Base-by-base conservation (phyloP, 1,140 invertebrate genomes). In the Leptinotarsa undecemlineata region DNA sequence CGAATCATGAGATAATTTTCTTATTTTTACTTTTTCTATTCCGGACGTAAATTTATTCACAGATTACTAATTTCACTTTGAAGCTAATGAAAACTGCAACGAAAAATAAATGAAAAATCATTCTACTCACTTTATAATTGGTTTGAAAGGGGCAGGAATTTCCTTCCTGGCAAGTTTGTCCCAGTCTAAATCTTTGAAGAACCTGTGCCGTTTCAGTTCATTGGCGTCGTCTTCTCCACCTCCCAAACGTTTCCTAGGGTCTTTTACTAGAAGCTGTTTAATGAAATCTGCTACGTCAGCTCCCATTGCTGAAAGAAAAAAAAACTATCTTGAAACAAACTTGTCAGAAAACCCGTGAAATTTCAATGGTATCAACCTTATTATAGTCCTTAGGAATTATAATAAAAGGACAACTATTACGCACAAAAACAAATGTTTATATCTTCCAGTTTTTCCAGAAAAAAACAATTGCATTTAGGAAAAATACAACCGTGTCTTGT, bases 181-280 rank as follows among this genome's bases (percentile, higher is more conserved):
- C 95, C 96, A 97, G 83, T 94, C 91, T 17, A 95, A 84, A 72
- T 86, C 86, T 79, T 88, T 89, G 85, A 97, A 97, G 84, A 98
- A 97, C 15, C 89, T 85, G 87, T 97, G 95, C 68, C 90, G 88
- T 84, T 97, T 97, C 26, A 98, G 88, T 83, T 97, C 95, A 68
- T 89, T 88, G 14, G 95, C 94, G 84, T 96, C 95, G 0, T 85
- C 86, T 6, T 90, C 89, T 1, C 94, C 94, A 23, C 94, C 93
- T 68, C 97, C 96, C 68, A 98, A 85, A 78, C 97, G 88, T 78
- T 91, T 91, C 15, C 91, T 88, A 0, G 96, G 95, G 84, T 98
- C 94, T 85, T 98, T 98, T 8, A 95, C 91, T 71, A 99, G 85
- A 61, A 99, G 87, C 80, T 91, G 91, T 51, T 85, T 88, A 63